Evolutionary conservation across 2,797 vertebrate genomes (phyloP).

Genomic region (Sebastes minor): DNA sequence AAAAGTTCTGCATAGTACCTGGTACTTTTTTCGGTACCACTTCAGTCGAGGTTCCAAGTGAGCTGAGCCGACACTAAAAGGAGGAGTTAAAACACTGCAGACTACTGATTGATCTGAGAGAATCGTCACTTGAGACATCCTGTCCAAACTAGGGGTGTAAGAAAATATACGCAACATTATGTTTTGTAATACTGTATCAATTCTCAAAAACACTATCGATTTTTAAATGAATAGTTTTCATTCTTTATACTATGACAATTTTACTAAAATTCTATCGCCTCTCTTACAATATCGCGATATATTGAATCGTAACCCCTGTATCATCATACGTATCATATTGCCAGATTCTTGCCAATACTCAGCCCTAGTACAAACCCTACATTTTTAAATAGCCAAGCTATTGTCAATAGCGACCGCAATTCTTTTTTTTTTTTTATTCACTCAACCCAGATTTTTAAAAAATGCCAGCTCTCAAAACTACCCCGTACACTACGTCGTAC

Average conservation of each 20-base stretch:
- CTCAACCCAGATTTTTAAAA: neutral
- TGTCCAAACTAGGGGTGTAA: neutral
- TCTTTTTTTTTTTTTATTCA: no score
- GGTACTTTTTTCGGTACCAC: no score
- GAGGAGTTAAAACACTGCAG: neutral
- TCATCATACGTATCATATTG: no score
- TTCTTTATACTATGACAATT: no score
- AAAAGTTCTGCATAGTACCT: neutral
- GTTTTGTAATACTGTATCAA: neutral
- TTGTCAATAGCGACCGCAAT: rapidly evolving
- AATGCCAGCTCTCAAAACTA: neutral
- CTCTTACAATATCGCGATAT: rapidly evolving
- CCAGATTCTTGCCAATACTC: no score
- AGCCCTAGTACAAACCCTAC: no score
- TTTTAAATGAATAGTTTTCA: rapidly evolving
- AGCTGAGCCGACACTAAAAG: neutral
- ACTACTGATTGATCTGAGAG: neutral
- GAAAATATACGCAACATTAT: neutral
- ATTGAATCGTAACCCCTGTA: no score
- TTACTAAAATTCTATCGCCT: no score
- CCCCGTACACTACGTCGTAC: neutral
- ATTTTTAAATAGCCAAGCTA: no score
- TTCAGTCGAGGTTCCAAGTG: no score
- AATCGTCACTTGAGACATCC: neutral
- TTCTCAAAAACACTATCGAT: no score